Evolutionary conservation across 2,797 vertebrate species (phyloP).

Genomic region (Acridotheres tristis): DNA sequence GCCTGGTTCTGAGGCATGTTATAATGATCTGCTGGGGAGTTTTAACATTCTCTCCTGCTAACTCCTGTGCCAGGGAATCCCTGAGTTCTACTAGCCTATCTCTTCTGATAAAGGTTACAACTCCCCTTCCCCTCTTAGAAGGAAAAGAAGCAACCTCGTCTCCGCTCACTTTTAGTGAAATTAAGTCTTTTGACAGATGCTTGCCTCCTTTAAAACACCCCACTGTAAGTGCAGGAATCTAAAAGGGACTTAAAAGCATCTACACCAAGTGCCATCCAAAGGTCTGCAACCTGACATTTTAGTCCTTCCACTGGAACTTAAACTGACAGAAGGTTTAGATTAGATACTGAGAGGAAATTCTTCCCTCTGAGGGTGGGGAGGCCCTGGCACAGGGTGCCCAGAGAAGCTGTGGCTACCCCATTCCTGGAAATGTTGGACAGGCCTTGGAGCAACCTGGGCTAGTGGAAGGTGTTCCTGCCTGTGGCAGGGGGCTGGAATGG

Average conservation of each 20-base stretch:
- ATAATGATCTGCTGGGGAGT: too few relatives aligned
- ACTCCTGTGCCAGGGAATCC: not conserved
- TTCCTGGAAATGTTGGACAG: fast-evolving
- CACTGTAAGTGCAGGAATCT: not conserved
- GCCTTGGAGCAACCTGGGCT: not conserved
- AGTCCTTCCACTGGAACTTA: not conserved
- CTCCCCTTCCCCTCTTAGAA: not conserved
- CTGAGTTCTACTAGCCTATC: not conserved
- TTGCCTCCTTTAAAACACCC: not conserved
- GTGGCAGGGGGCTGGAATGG: fast-evolving
- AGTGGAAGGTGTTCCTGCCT: not conserved
- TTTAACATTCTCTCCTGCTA: not conserved
- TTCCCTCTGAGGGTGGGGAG: not conserved
- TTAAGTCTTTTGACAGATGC: not conserved
- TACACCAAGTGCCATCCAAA: not conserved
- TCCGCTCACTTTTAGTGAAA: not conserved
- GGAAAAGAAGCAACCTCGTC: not conserved
- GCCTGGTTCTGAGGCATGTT: fast-evolving
- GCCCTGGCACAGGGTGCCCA: fast-evolving
- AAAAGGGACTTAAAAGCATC: not conserved
- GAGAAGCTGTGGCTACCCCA: not conserved
- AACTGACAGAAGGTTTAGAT: not conserved
- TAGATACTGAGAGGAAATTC: not conserved
- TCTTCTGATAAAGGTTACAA: not conserved
- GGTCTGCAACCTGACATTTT: not conserved